Conservation (phyloP, 2,888 invertebrate species). For the Oegoconia quadripuncta region DNA sequence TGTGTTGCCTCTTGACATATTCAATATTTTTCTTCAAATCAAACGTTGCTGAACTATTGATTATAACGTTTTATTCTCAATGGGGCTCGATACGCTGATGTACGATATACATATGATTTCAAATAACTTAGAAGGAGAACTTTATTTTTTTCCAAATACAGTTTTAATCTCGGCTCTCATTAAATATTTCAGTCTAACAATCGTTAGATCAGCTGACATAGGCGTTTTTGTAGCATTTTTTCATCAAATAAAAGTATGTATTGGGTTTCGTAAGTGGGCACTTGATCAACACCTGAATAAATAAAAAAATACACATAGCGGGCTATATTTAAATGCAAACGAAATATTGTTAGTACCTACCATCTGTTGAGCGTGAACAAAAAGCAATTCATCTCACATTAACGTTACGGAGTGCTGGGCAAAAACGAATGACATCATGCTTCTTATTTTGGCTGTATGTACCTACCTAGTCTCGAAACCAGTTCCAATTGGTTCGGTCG, state of each 20-base stretch:
- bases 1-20: background rate
- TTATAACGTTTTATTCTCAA: background rate
- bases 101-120: too few species aligned
- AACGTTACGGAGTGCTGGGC: slow-evolving; percentile 46
- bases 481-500: slow-evolving; percentile 33
- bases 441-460: slow-evolving; percentile 39
- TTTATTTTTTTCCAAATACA: too few species aligned
- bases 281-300: slow-evolving; percentile 31
- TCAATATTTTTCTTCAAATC: background rate
- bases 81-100: too few species aligned
- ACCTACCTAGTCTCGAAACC: slow-evolving; percentile 29
- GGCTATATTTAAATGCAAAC: slow-evolving; percentile 49
- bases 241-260: too few species aligned
- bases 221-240: too few species aligned
- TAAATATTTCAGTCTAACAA: too few species aligned
- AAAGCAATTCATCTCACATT: slow-evolving; percentile 63
- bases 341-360: slow-evolving; percentile 46
- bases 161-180: too few species aligned
- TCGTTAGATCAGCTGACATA: too few species aligned
- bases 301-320: slow-evolving; percentile 22
- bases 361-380: slow-evolving; percentile 59
- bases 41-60: background rate
- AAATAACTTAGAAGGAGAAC: too few species aligned
- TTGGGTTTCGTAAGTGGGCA: background rate
- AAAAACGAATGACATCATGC: slow-evolving; percentile 69